Evolutionary conservation across 2,888 invertebrate species (phyloP), one percentile per base, ranked within the genome.

Genomic region (Capitulum mitella): DNA sequence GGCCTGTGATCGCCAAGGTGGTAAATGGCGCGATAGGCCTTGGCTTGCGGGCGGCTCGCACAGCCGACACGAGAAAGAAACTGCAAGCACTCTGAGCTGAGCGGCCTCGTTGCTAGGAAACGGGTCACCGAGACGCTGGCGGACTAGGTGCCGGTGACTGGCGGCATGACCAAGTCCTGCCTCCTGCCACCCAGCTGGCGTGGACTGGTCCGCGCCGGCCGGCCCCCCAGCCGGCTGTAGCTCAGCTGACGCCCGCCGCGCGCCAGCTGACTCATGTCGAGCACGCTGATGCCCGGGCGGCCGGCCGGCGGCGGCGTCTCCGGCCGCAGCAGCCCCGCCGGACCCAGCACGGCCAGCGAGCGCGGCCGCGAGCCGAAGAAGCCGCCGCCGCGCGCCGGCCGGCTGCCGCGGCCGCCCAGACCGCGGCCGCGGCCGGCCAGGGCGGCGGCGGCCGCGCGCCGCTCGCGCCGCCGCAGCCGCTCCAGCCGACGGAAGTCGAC

Each of bases 191-290:
- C 14, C 22, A 54, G 54, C 6, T 16, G 54, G n/a, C n/a, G n/a
- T 58, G 58, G n/a, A 6, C 29, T 0, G 29, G 58, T n/a, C 29
- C 22, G 6, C 29, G 58, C 8, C 3, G 58, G 29, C 8, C 61
- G 61, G 3, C 14, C 61, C 61, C 32, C 32, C 61, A 61, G 61
- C 12, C 61, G 32, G 32, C 32, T 32, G 61, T 61, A 61, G 12
- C 12, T 77, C 34, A 79, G 77, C 51, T 75, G 46, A 77, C 78
- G 85, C 79, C 89, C 89, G 54, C 89, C 89, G 78, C 89, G 87
- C 12, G 91, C 90, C 84, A 91, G 88, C 85, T 90, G 88, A 87
- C 91, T 92, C 84, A 92, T 90, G 87, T 92, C 91, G 81, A 92
- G 91, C 83, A 92, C 91, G 43, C 91, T 89, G 81, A 92, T 87